Percentiles rank a stretch among this genome's conserved stretches.
Conservation (phyloP, 2,797 vertebrate genomes). For the Acanthurus tractus region DNA sequence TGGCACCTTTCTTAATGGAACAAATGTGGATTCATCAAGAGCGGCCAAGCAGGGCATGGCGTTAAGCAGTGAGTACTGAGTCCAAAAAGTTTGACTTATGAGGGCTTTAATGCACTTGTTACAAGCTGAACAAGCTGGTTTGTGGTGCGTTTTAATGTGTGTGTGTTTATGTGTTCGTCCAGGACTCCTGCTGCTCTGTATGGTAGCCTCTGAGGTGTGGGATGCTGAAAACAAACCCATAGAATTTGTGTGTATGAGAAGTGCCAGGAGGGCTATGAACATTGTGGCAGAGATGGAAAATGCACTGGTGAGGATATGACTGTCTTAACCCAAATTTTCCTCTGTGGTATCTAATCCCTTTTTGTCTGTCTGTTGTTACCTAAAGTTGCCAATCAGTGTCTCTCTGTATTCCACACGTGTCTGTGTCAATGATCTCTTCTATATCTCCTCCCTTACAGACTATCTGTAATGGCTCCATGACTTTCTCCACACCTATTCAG, state of each 20-base stretch:
- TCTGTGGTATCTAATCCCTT: constrained; percentile 15
- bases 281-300: constrained; percentile 72
- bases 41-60: constrained; percentile 75
- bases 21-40: constrained; percentile 66
- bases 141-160: constrained; percentile 23
- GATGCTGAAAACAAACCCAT: constrained; percentile 71
- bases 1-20: constrained; percentile 72
- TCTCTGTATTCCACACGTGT: constrained; percentile 34
- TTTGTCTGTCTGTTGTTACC: constrained; percentile 30
- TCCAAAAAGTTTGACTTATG: constrained; percentile 5
- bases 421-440: constrained; percentile 33
- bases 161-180: constrained; percentile 50
- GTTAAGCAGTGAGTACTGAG: constrained; percentile 79
- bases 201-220: constrained; percentile 75
- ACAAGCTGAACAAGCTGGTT: constrained; percentile 6
- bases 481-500: constrained; percentile 68
- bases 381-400: constrained; percentile 26
- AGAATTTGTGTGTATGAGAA: constrained; percentile 81
- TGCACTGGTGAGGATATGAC: constrained; percentile 71
- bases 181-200: constrained; percentile 80
- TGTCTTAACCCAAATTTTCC: not conserved
- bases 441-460: constrained; percentile 62
- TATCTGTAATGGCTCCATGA: constrained; percentile 57
- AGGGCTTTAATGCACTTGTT: constrained; percentile 29
- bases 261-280: constrained; percentile 77